A percentile compares a stretch with the other conserved stretches of the same genome.
Conservation (phyloP, 2,888 invertebrate genomes). For the Dermolepida albohirtum region DNA sequence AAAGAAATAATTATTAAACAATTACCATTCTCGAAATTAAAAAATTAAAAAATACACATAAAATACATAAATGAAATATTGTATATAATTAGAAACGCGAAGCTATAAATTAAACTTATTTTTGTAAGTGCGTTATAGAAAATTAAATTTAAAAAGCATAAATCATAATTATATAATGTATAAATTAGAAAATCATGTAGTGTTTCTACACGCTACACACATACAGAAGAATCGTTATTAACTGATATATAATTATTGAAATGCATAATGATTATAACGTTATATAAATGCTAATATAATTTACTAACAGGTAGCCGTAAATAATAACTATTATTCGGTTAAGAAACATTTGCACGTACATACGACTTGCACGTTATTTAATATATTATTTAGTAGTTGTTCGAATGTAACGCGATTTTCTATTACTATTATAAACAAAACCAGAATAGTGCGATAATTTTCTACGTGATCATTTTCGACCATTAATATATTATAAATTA, state of each 20-base stretch:
- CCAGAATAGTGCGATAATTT: slow-evolving; percentile 2
- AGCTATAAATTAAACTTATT: no score
- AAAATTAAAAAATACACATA: no score
- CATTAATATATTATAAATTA: slow-evolving; percentile 24
- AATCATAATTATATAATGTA: slow-evolving; percentile 9
- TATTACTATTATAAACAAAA: slow-evolving; percentile 8
- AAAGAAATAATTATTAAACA: no score
- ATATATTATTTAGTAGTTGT: slow-evolving; percentile 25
- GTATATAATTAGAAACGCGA: no score
- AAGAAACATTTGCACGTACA: slow-evolving; percentile 24
- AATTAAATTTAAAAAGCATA: neutral
- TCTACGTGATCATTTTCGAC: slow-evolving; percentile 23
- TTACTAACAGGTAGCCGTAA: slow-evolving; percentile 32
- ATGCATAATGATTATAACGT: slow-evolving; percentile 21
- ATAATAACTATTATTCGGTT: slow-evolving; percentile 19
- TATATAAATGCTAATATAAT: slow-evolving; percentile 35
- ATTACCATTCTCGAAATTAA: no score
- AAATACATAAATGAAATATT: no score
- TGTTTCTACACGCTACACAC: neutral
- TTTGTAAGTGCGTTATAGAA: no score
- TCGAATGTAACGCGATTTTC: neutral
- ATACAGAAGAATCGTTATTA: slow-evolving; percentile 12
- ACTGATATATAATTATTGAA: slow-evolving; percentile 29
- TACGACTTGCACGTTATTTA: slow-evolving; percentile 6
- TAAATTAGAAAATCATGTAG: slow-evolving; percentile 3